These are phyloP conservation scores for Lumbricus terrestris DNA, from an alignment of 2,888 invertebrate species.

Conservation along the genomic window DNA sequence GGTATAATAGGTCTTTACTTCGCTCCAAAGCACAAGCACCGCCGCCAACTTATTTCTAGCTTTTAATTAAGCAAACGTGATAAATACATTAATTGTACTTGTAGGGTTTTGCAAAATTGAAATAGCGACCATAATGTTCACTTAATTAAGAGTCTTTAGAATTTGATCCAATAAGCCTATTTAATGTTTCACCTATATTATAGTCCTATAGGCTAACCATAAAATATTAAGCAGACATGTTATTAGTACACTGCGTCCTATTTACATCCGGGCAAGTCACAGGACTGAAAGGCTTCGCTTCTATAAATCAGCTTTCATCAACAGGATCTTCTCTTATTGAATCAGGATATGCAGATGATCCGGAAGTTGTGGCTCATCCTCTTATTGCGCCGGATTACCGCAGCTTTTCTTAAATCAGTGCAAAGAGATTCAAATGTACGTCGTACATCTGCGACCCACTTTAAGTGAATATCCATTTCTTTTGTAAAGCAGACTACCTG, in stretches of 20 bases:
- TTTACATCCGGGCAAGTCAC: background rate
- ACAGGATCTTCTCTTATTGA: background rate
- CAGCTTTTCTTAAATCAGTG: background rate
- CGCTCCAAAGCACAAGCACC: background rate
- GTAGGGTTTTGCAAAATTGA: background rate
- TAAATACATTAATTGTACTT: background rate
- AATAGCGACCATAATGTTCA: background rate
- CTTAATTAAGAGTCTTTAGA: background rate
- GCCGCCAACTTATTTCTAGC: background rate
- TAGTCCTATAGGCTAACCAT: background rate
- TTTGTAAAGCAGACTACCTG: background rate
- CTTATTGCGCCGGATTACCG: background rate
- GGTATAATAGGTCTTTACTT: background rate
- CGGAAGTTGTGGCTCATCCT: background rate
- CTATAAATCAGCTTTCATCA: background rate
- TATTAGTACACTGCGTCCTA: background rate
- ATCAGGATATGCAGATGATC: background rate
- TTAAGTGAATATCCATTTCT: background rate
- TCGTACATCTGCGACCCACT: background rate
- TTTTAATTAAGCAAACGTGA: background rate
- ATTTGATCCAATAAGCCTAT: background rate
- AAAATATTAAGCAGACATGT: background rate
- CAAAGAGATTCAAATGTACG: background rate
- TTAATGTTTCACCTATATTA: background rate
- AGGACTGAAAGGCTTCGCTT: background rate